Conservation (phyloP, 2,888 invertebrate genomes). For the Emmelina monodactyla region DNA sequence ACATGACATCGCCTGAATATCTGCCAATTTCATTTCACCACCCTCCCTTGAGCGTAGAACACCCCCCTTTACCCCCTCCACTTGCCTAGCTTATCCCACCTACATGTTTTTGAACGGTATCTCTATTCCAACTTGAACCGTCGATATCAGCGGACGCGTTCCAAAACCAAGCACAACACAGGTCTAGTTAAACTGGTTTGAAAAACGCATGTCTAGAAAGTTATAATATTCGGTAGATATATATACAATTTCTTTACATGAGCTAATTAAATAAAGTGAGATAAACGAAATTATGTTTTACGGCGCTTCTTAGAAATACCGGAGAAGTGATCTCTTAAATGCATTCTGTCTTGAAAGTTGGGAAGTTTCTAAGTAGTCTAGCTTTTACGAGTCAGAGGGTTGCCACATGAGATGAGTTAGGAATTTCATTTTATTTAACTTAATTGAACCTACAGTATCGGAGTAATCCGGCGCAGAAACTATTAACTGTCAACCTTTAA, state of each 20-base stretch:
- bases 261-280: too few species aligned
- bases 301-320: neutral
- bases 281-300: too few species aligned
- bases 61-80: conserved; percentile 35
- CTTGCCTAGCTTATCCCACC: neutral
- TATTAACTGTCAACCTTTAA: too few species aligned
- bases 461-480: too few species aligned
- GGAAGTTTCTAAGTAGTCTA: neutral
- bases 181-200: neutral
- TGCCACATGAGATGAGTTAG: too few species aligned
- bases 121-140: conserved; percentile 30
- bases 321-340: neutral
- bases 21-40: conserved; percentile 60
- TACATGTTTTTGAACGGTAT: conserved; percentile 36
- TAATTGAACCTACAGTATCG: too few species aligned
- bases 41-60: conserved; percentile 58
- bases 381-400: too few species aligned
- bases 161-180: conserved; percentile 6
- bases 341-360: neutral
- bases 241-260: too few species aligned
- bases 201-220: neutral
- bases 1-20: conserved; percentile 57
- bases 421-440: too few species aligned
- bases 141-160: conserved; percentile 16
- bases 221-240: too few species aligned